Percentiles rank a stretch among this genome's conserved stretches.
Evolutionary conservation across 2,888 invertebrate species (phyloP).

Genomic region (Plutella xylostella): DNA sequence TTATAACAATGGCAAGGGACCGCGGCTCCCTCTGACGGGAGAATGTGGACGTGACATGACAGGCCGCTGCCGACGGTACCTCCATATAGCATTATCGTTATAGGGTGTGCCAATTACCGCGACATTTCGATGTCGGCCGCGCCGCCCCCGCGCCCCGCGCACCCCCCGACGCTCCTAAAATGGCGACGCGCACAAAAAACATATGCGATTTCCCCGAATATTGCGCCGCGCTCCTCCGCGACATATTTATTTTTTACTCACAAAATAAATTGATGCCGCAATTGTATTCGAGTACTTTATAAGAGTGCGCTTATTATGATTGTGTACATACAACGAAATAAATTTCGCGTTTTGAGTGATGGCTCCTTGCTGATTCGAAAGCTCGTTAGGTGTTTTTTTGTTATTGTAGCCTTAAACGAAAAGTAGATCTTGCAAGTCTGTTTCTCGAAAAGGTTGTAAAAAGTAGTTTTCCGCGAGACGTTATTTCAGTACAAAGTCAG

Average conservation of each 20-base stretch:
- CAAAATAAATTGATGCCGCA: constrained; percentile 11
- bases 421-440: too few relatives aligned
- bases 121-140: constrained; percentile 6
- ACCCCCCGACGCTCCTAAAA: constrained; percentile 9
- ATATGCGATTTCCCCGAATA: constrained; percentile 3
- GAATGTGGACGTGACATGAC: too few relatives aligned
- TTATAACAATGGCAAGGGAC: too few relatives aligned
- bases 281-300: constrained; percentile 8
- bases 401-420: too few relatives aligned
- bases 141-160: constrained; percentile 6
- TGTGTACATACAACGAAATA: not conserved
- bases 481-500: too few relatives aligned
- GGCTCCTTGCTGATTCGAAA: too few relatives aligned
- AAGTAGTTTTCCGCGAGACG: too few relatives aligned
- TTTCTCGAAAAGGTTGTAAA: too few relatives aligned
- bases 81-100: too few relatives aligned
- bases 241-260: constrained; percentile 6
- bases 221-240: constrained; percentile 1
- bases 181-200: constrained; percentile 4
- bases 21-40: too few relatives aligned
- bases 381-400: too few relatives aligned
- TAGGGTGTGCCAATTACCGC: constrained; percentile 8
- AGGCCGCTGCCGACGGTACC: too few relatives aligned
- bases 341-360: not conserved
- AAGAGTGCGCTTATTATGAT: not conserved